These are phyloP conservation scores for Pterocles gutturalis DNA, from an alignment of 2,113 vertebrate species.

Conservation along the genomic window DNA sequence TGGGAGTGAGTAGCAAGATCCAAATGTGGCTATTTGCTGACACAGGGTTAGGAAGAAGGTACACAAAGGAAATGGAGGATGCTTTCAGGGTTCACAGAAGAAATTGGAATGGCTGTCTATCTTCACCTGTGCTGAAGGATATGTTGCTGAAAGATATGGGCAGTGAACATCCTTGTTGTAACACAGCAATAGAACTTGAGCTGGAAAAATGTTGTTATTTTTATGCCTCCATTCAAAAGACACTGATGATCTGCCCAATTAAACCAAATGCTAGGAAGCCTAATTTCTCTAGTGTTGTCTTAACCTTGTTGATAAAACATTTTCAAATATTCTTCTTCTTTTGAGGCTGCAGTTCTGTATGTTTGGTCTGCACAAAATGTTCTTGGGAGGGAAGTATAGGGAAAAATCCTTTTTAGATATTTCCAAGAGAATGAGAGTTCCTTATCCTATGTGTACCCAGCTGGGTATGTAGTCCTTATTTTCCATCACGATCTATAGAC, in stretches of 20 bases:
- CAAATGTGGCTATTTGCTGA: not conserved
- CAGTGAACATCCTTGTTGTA: not conserved
- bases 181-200: not conserved
- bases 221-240: not conserved
- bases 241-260: not conserved
- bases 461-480: not conserved
- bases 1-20: not conserved
- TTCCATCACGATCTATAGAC: not conserved
- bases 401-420: not conserved
- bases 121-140: not conserved
- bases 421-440: not conserved
- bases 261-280: not conserved
- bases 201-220: not conserved
- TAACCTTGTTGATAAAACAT: not conserved
- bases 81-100: not conserved
- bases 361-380: not conserved
- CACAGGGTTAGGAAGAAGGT: not conserved
- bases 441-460: not conserved
- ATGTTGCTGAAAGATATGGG: conserved; percentile 15
- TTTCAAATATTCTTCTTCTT: not conserved
- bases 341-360: not conserved
- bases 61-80: not conserved
- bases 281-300: not conserved
- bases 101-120: not conserved
- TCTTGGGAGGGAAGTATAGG: not conserved